Evolutionary conservation across 2,797 vertebrate species (phyloP), one percentile per base, ranked within the genome.

Genomic region (Hybognathus amarus): DNA sequence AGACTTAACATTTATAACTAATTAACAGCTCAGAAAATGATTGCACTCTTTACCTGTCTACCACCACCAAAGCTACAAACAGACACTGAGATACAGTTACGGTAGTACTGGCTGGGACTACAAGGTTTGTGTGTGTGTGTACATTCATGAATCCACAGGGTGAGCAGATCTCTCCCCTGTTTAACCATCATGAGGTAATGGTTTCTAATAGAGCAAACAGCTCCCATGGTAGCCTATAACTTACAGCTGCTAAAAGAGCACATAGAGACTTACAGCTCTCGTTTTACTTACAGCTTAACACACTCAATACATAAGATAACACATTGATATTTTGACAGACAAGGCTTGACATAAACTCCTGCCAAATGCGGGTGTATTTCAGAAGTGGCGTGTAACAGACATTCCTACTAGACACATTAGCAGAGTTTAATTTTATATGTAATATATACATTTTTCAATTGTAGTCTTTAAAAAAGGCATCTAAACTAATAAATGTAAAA

Each of bases 61-160:
- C n/a, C 27, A 15, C 22, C 15, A 59, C 5, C 33, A 59, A 68
- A 71, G 20, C 52, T 42, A 38, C 15, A 56, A 24, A 36, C 30
- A 40, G n/a, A 18, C 18, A 70, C 68, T 59, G 36, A 70, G 8
- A 63, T 27, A 66, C 9, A n/a, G 42, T 36, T 45, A 50, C 40
- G 12, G 10, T 56, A n/a, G 9, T 30, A 22, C 24, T 11, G 30
- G 42, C 17, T 64, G 45, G 42, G 27, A 22, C 30, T 50, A 15
- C 40, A 42, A 27, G 36, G 36, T 77, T 33, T 22, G 18, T 45
- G 17, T 50, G 36, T 54, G 54, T 47, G 64, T 52, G 10, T 61
- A 30, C 54, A 22, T 52, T 85, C 87, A 87, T 88, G 85, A 88
- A 85, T 74, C 83, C 79, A 84, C 80, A 85, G 69, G 69, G 77